Evolutionary conservation across 2,888 invertebrate genomes (phyloP).

Genomic region (Cybosia mesomella): DNA sequence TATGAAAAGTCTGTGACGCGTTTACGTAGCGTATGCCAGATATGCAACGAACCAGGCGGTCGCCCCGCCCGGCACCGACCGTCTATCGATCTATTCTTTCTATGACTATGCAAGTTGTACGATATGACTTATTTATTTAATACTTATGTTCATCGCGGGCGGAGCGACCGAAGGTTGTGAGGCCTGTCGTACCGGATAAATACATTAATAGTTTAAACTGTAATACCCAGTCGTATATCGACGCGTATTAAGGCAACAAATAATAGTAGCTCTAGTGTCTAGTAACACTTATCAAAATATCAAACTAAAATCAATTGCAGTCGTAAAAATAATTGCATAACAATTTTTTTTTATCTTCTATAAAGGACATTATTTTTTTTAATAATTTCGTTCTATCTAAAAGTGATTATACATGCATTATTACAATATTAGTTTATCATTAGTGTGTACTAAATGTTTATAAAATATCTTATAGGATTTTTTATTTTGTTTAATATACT

Average conservation of each 20-base stretch:
- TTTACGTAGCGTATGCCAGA: slow-evolving; percentile 47
- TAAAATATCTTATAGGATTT: slow-evolving; percentile 70
- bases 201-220: slow-evolving; percentile 43
- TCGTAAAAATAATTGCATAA: slow-evolving; percentile 60
- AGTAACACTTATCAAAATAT: slow-evolving; percentile 63
- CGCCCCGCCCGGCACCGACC: slow-evolving; percentile 25
- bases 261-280: slow-evolving; percentile 55
- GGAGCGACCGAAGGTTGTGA: slow-evolving; percentile 21
- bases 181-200: slow-evolving; percentile 48
- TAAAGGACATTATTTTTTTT: slow-evolving; percentile 58
- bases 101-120: slow-evolving; percentile 71
- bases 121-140: slow-evolving; percentile 65
- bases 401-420: slow-evolving; percentile 74
- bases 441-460: slow-evolving; percentile 78
- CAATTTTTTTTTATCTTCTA: slow-evolving; percentile 52
- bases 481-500: slow-evolving; percentile 70
- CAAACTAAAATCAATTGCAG: slow-evolving; percentile 63
- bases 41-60: slow-evolving; percentile 16
- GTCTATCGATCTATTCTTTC: slow-evolving; percentile 50
- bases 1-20: slow-evolving; percentile 17
- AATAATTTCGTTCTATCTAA: slow-evolving; percentile 78
- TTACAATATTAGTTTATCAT: slow-evolving; percentile 71
- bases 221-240: slow-evolving; percentile 46
- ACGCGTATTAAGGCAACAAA: slow-evolving; percentile 56
- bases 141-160: slow-evolving; percentile 58